Evolutionary conservation across 2,797 vertebrate species (phyloP).

Genomic region (Pangasius mekongensis): DNA sequence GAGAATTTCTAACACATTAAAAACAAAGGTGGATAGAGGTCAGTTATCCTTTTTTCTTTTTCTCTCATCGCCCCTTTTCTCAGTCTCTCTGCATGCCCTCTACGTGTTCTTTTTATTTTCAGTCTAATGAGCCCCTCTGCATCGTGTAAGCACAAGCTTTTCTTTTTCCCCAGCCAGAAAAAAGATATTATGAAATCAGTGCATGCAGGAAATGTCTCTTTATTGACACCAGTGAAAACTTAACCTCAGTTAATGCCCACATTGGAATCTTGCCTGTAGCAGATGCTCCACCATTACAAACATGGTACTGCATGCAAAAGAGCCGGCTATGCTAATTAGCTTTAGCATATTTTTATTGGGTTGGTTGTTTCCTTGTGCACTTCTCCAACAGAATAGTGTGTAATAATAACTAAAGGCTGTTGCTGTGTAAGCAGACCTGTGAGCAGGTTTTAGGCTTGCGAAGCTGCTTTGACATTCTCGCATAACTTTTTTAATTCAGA

Average conservation of each 20-base stretch:
- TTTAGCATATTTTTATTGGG: slow-evolving; percentile 9
- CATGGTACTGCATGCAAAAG: slow-evolving; percentile 12
- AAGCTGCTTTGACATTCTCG: background rate
- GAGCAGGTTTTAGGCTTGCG: background rate
- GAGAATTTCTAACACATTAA: slow-evolving; percentile 9
- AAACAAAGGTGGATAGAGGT: slow-evolving; percentile 27
- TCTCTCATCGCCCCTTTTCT: background rate
- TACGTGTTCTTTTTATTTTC: slow-evolving; percentile 1
- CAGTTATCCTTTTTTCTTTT: background rate
- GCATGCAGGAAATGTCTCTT: slow-evolving; percentile 46
- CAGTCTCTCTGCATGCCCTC: background rate
- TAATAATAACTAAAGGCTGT: background rate
- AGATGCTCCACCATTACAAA: slow-evolving; percentile 47
- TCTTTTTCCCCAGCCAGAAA: slow-evolving; percentile 44
- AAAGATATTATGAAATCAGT: slow-evolving; percentile 51
- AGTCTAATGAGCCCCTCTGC: slow-evolving; percentile 23
- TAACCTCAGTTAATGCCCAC: slow-evolving; percentile 43
- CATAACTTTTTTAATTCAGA: background rate
- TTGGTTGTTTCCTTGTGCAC: background rate
- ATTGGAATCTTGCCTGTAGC: slow-evolving; percentile 34
- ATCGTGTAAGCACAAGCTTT: slow-evolving; percentile 26
- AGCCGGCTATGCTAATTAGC: slow-evolving; percentile 26
- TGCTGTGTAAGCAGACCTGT: background rate
- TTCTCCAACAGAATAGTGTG: slow-evolving; percentile 16
- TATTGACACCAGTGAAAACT: slow-evolving; percentile 43